phyloP scores from a whole-genome alignment of 2,797 vertebrate species.

The Chelon auratus region DNA sequence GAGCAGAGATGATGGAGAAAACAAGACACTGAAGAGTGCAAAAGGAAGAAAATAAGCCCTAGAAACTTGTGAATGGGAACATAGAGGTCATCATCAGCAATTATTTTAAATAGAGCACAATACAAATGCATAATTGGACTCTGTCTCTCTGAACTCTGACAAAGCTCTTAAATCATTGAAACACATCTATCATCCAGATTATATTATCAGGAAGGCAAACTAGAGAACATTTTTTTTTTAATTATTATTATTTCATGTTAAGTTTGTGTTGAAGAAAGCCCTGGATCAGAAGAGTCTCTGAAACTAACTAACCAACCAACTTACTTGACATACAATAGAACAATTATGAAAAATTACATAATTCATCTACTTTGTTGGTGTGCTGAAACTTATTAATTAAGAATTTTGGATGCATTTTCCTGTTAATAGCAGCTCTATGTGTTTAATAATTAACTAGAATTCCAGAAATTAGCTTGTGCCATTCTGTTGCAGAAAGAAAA shows the following conservation, averaged over 20 bases:
- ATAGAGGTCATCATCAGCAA: slow-evolving; percentile 18
- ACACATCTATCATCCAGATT: neutral
- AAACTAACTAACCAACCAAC: neutral
- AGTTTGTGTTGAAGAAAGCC: neutral
- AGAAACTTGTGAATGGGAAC: neutral
- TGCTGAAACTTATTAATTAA: slow-evolving; percentile 15
- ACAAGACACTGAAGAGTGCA: neutral
- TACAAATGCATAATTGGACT: slow-evolving; percentile 15
- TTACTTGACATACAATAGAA: neutral
- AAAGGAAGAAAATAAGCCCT: neutral
- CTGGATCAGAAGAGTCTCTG: neutral
- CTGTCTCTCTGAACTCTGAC: neutral
- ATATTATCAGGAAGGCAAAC: neutral
- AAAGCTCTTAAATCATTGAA: slow-evolving; percentile 8
- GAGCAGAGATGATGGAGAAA: neutral
- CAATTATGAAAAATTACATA: slow-evolving; percentile 1
- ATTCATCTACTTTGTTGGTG: no score
- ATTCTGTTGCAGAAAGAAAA: no score
- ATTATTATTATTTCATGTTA: no score
- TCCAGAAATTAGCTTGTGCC: neutral
- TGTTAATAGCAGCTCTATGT: neutral
- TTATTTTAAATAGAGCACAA: neutral
- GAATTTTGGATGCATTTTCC: slow-evolving; percentile 2
- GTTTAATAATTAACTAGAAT: slow-evolving; percentile 6
- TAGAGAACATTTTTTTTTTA: neutral